Evolutionary conservation across 2,888 invertebrate species (phyloP), one percentile per base, ranked within the genome.

Genomic region (Margaritifera margaritifera): DNA sequence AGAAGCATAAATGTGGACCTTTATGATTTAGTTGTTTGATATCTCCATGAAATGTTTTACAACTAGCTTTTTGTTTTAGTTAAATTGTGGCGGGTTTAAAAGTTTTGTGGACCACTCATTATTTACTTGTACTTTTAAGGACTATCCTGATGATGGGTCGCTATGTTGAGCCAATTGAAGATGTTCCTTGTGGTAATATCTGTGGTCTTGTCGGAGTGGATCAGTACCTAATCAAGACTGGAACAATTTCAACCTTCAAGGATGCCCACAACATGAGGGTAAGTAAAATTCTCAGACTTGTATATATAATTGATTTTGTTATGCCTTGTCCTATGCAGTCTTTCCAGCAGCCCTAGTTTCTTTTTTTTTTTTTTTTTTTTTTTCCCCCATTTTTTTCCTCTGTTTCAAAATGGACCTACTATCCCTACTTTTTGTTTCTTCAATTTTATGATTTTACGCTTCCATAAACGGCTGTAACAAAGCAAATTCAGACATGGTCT

Each of bases 71-170:
- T n/a, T 42, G 42, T 42, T 42, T 42, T 42, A 42, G 2, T 42
- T 42, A 11, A 42, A 42, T 11, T 42, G 42, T 11, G 15, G 11
- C 11, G 15, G 8, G 5, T 42, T 11, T 15, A 42, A 42, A 11
- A 42, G 25, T 5, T 8, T n/a, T 42, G 3, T 31, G 22, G 24
- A 25, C 24, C 42, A 11, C 42, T 42, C 15, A 15, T 42, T 42
- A 42, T 56, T 5, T 58, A 65, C 62, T 42, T 42, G 42, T 42
- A 42, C 42, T 42, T 3, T 71, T 15, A 75, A 91, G 98, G 91
- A 99, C 99, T 74, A 98, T 99, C 90, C 93, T 99, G 88, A 99
- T 99, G 99, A 99, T 99, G 99, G 99, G 99, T 80, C 96, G 99
- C 92, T 98, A 98, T 89, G 96, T 96, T 73, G 99, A 99, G 92